A percentile compares a stretch with the other conserved stretches of the same genome.
phyloP scores from a whole-genome alignment of 2,888 invertebrate genomes.

The Deilephila porcellus region DNA sequence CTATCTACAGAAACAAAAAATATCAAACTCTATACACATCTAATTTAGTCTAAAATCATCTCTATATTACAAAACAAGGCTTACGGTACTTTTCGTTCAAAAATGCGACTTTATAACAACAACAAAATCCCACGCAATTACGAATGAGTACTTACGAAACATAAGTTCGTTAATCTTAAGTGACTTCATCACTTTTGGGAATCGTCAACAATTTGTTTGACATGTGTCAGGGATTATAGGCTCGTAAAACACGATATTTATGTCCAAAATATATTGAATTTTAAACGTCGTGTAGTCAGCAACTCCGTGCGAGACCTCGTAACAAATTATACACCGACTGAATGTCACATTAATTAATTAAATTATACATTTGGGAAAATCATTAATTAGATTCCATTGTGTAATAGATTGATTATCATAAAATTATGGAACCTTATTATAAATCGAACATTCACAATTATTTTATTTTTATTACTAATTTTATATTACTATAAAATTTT shows the following conservation, averaged over 20 bases:
- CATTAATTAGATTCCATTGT: constrained; percentile 23
- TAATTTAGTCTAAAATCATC: not conserved
- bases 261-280: constrained; percentile 70
- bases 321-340: constrained; percentile 11
- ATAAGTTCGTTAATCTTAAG: constrained; percentile 44
- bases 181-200: constrained; percentile 63
- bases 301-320: constrained; percentile 31
- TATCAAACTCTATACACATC: too few relatives aligned
- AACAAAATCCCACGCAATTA: constrained; percentile 29
- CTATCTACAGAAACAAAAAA: too few relatives aligned
- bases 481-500: not conserved
- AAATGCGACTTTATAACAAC: not conserved
- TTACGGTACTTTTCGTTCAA: not conserved
- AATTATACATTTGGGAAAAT: not conserved
- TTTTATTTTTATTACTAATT: not conserved
- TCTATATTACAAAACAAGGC: not conserved
- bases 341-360: constrained; percentile 12
- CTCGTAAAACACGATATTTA: constrained; percentile 71
- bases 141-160: constrained; percentile 21
- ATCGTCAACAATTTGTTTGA: constrained; percentile 79
- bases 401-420: not conserved
- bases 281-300: constrained; percentile 63
- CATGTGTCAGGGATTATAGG: constrained; percentile 69
- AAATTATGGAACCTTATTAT: constrained; percentile 3
- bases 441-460: not conserved